These are phyloP conservation scores for Coccyzus lansbergi DNA, from an alignment of 2,797 vertebrate genomes.

Conservation along the genomic window DNA sequence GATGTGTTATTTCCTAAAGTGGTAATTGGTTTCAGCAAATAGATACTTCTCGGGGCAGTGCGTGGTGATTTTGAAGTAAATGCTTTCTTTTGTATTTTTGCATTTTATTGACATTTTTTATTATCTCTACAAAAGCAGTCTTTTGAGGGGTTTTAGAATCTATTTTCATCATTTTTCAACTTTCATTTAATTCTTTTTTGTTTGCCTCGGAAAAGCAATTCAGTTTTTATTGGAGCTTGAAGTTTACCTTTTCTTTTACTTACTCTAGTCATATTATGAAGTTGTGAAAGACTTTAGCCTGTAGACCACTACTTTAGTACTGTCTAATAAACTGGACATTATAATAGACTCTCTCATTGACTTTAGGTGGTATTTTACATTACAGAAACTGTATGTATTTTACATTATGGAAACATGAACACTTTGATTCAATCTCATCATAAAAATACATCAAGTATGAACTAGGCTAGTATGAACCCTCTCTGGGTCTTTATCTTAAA, in stretches of 20 bases:
- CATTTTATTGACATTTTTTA: background rate
- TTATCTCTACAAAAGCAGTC: background rate
- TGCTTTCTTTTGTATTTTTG: constrained; percentile 17
- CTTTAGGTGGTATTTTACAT: background rate
- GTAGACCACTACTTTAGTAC: background rate
- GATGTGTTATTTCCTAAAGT: constrained; percentile 7
- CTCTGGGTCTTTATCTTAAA: background rate
- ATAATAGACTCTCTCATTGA: background rate
- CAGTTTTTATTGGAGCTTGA: background rate
- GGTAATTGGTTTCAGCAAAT: constrained; percentile 29
- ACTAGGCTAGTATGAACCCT: background rate
- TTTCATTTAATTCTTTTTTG: background rate
- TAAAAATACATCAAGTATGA: constrained; percentile 11
- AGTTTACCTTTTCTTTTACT: background rate
- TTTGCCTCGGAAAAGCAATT: background rate
- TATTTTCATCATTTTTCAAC: background rate
- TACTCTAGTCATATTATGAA: background rate
- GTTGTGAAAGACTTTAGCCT: background rate
- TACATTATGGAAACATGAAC: background rate
- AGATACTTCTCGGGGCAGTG: constrained; percentile 21
- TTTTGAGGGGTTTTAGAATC: background rate
- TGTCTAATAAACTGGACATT: background rate
- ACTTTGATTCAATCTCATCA: background rate
- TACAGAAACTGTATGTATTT: background rate
- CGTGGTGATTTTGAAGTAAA: constrained; percentile 7